Evolutionary conservation across 2,888 invertebrate genomes (phyloP), one percentile per base, ranked within the genome.

Genomic region (Heteromyza rotundicornis): DNA sequence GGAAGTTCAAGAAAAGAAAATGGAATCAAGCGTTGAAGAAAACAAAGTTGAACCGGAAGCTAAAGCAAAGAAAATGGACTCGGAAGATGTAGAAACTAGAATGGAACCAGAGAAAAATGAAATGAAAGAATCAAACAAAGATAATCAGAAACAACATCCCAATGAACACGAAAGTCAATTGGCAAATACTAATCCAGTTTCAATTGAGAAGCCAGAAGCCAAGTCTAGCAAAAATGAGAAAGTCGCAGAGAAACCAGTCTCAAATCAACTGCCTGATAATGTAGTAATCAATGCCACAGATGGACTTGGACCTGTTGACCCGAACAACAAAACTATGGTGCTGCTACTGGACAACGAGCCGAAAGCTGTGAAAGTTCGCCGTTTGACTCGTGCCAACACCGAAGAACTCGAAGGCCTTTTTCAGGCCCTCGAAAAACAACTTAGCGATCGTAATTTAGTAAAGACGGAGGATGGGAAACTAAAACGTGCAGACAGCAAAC

Each of bases 371-470:
- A 76, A 79, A 24, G 76, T 79, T 0, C 73, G 79, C 3, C 70
- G 80, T 2, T 62, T 79, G 23, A 79, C 79, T 24, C 71, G 79
- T 49, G 80, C 79, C 36, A 80, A 80, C 51, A 80, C 79, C 0
- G 80, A 79, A 62, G 80, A 81, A 2, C 64, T 80, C 1, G 80
- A 80, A 49, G 77, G 67, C 3, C 64, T 81, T 2, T 78, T 81
- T 19, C 73, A 77, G 54, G 80, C 81, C 1, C 67, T 81, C 0
- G 80, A 80, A 63, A 79, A 78, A 10, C 81, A 80, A 47, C 69
- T 80, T 1, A 78, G 63, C 36, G 70, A 79, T 27, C 68, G 80
- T 1, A 74, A 74, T 55, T 71, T 78, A 0, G 61, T 75, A n/a
- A 74, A 72, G 52, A 70, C 70, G 12, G 68, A 72, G 20, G 72